Evolutionary conservation across 2,113 vertebrate genomes (phyloP), one percentile per base, ranked within the genome.

Genomic region (Bostrychus sinensis): DNA sequence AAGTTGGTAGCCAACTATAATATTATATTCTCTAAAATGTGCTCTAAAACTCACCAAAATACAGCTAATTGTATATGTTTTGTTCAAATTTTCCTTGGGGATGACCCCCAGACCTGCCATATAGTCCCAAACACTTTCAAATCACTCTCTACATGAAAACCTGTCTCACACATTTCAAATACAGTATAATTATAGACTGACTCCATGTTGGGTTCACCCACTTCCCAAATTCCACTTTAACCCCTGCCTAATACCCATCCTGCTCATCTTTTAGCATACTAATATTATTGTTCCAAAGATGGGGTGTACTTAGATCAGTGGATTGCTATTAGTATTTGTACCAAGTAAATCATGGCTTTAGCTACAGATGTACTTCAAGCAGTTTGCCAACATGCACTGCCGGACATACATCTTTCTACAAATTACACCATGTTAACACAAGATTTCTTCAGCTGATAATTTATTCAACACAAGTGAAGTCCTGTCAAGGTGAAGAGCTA

Each of bases 381-480:
- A 63, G 66, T 53, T 43, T n/a, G 70, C 60, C 69, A 50, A 11
- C 32, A 69, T 48, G 26, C 17, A 17, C 63, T 32, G 59, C 61
- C 70, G 8, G 69, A 53, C 43, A 30, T 34, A 50, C 60, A 50
- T 70, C 65, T 72, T 48, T 81, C 62, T 60, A 68, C 45, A 71
- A 51, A 68, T n/a, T 19, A 53, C 62, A 55, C 68, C 25, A 50
- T 51, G 72, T 70, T 72, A 77, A 75, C 62, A 68, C 43, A 54
- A 62, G 32, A 78, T 82, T 34, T n/a, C n/a, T n/a, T n/a, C n/a
- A 56, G 54, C 56, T 75, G 67, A 89, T 90, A 5, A 88, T 85
- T 86, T 83, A 89, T 90, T 86, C 72, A 88, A 14, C 67, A 81
- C 53, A 77, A 72, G 46, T 59, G 36, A 70, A 75, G 70, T 53